A percentile compares a stretch with the other conserved stretches of the same genome.
Evolutionary conservation across 2,797 vertebrate species (phyloP).

Genomic region (Vireo griseus): DNA sequence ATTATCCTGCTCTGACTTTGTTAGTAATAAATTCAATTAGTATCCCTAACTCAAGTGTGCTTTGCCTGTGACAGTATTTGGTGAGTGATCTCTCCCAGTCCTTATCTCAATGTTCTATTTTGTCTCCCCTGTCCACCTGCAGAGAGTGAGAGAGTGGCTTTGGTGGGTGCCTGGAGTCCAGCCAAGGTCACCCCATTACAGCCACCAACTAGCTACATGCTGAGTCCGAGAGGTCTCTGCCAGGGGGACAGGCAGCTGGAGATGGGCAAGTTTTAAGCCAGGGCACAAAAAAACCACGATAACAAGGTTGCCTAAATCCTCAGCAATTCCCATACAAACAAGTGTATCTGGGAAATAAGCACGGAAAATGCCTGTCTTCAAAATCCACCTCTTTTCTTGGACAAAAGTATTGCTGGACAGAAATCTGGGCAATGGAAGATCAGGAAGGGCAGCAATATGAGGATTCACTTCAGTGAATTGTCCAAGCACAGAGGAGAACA

Average conservation of each 20-base stretch:
- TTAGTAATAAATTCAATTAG: background rate
- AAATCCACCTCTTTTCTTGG: background rate
- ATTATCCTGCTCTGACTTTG: background rate
- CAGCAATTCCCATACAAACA: background rate
- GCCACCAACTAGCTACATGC: background rate
- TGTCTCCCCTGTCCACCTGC: background rate
- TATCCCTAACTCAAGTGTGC: background rate
- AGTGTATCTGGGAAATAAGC: background rate
- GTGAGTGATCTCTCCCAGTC: background rate
- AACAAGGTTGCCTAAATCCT: background rate
- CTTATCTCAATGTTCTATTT: background rate
- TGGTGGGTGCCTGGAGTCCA: background rate
- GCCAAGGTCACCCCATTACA: background rate
- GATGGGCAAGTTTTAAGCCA: background rate
- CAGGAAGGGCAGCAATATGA: background rate
- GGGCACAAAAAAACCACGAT: fast-evolving
- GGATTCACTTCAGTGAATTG: background rate
- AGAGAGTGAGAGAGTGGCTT: background rate
- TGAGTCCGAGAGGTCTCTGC: background rate
- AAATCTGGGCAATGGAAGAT: background rate
- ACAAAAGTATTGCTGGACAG: background rate
- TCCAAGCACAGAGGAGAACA: background rate
- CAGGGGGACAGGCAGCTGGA: background rate
- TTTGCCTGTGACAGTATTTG: background rate
- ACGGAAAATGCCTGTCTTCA: background rate